A percentile compares a stretch with the other conserved stretches of the same genome.
phyloP scores from a whole-genome alignment of 2,113 vertebrate species.

The Centrocercus urophasianus region DNA sequence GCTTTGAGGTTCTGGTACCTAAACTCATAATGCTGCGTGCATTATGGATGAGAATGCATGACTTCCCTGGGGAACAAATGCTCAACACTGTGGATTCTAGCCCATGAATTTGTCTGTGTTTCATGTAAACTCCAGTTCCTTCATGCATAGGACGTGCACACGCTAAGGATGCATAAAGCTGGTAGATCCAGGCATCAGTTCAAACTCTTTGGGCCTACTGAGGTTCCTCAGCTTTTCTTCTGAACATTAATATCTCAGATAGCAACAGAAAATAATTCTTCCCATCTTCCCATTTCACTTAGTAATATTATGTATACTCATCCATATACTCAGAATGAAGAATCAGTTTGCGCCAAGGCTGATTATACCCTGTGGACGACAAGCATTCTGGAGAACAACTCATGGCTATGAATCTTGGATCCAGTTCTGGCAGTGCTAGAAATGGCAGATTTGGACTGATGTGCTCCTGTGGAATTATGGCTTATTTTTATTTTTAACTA shows the following conservation, averaged over 20 bases:
- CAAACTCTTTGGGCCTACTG: not conserved
- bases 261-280: not conserved
- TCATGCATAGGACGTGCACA: not conserved
- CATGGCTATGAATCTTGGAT: not conserved
- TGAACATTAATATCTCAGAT: not conserved
- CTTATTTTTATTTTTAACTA: not conserved
- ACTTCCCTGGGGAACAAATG: not conserved
- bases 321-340: not conserved
- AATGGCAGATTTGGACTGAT: not conserved
- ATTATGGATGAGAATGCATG: not conserved
- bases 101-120: not conserved
- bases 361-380: not conserved
- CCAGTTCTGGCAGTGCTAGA: not conserved
- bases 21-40: not conserved
- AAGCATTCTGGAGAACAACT: not conserved
- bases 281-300: not conserved
- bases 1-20: not conserved
- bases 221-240: not conserved
- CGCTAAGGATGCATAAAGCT: not conserved
- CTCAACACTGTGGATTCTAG: accelerated
- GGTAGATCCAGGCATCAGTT: not conserved
- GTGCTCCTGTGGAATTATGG: not conserved
- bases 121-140: not conserved
- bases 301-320: not conserved
- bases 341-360: not conserved